phyloP scores from a whole-genome alignment of 2,888 invertebrate genomes.

The Sphecodes monilicornis region DNA sequence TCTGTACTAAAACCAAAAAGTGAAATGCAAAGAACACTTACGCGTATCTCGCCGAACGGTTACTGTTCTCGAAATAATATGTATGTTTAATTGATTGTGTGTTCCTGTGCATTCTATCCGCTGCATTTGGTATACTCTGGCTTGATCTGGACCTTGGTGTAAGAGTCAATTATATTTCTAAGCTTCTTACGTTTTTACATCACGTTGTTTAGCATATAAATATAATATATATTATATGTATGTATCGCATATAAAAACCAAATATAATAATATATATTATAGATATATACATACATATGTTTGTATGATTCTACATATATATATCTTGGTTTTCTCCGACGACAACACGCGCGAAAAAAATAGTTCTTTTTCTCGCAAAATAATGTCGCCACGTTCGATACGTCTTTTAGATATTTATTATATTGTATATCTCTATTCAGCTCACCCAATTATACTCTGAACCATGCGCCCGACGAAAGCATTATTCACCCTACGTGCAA shows the following conservation, averaged over 20 bases:
- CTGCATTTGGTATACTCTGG: slow-evolving; percentile 85
- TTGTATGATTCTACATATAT: background rate
- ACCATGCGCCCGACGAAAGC: slow-evolving; percentile 41
- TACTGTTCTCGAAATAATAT: slow-evolving; percentile 73
- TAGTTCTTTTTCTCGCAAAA: slow-evolving; percentile 14
- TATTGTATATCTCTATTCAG: slow-evolving; percentile 6
- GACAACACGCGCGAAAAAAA: slow-evolving; percentile 18
- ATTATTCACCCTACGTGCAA: slow-evolving; percentile 53
- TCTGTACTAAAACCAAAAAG: background rate
- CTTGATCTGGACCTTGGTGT: slow-evolving; percentile 85
- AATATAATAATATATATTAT: slow-evolving; percentile 16
- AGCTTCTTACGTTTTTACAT: slow-evolving; percentile 81
- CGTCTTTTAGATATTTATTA: slow-evolving; percentile 20
- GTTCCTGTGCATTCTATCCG: slow-evolving; percentile 84
- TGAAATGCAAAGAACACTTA: slow-evolving; percentile 35
- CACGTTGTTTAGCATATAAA: slow-evolving; percentile 59
- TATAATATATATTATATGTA: slow-evolving; percentile 13
- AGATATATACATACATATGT: slow-evolving; percentile 26
- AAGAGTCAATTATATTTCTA: slow-evolving; percentile 84
- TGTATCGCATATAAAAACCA: slow-evolving; percentile 23
- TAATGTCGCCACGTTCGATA: slow-evolving; percentile 20
- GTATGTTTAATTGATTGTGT: slow-evolving; percentile 83
- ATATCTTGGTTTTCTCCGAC: slow-evolving; percentile 15
- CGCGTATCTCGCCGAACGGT: slow-evolving; percentile 57
- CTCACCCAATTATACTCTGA: slow-evolving; percentile 36